Conservation (phyloP, 2,797 vertebrate genomes). For the Nannoperca australis region DNA sequence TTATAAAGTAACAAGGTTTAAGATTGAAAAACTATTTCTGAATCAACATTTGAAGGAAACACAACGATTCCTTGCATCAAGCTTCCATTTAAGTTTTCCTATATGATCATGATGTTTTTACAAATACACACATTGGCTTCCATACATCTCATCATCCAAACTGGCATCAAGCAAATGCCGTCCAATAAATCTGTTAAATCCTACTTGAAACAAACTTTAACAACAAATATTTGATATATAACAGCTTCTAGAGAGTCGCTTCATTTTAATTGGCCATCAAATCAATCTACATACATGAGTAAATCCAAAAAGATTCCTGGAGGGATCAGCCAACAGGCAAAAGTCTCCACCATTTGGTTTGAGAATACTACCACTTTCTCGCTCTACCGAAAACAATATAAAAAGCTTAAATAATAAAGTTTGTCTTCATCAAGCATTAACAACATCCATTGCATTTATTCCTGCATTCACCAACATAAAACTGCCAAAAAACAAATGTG, state of each 20-base stretch:
- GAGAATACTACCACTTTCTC: background rate
- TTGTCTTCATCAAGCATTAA: background rate
- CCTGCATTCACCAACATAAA: conserved; percentile 4
- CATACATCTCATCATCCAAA: background rate
- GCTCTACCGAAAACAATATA: background rate
- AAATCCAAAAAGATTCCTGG: background rate
- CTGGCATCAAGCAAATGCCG: background rate
- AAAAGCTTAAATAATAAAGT: background rate
- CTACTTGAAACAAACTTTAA: background rate
- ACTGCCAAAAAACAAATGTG: background rate
- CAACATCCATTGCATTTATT: background rate
- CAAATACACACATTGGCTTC: background rate
- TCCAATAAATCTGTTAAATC: background rate
- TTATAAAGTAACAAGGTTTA: background rate
- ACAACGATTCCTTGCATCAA: background rate
- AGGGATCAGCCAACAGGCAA: background rate
- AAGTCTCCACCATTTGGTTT: background rate
- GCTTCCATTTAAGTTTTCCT: background rate
- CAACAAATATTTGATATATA: background rate
- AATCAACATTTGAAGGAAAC: background rate
- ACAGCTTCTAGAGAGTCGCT: background rate
- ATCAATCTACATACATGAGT: background rate
- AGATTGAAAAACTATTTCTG: background rate
- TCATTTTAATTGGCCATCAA: background rate
- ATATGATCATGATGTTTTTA: background rate